phyloP scores from a whole-genome alignment of 2,113 vertebrate species.

The Motacilla tschutschensis region DNA sequence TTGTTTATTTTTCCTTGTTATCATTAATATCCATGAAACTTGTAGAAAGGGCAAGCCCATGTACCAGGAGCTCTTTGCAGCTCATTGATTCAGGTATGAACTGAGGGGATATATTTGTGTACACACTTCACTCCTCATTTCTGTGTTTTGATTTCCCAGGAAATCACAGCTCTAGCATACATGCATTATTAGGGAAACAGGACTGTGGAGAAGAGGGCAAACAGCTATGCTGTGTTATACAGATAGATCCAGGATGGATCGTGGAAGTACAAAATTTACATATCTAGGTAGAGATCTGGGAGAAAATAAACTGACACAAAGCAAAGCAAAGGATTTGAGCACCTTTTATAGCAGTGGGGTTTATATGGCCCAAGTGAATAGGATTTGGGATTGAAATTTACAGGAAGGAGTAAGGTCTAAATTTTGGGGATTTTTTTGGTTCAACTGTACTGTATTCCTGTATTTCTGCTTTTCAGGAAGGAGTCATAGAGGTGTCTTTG shows the following conservation, averaged over 20 bases:
- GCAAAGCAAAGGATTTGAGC: background rate
- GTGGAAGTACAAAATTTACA: background rate
- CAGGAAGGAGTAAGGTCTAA: background rate
- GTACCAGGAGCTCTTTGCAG: background rate
- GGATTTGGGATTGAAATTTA: background rate
- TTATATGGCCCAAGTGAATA: background rate
- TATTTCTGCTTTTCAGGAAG: background rate
- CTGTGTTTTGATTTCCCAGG: background rate
- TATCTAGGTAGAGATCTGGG: background rate
- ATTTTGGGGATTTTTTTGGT: background rate
- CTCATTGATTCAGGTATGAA: background rate
- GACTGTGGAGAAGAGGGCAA: background rate
- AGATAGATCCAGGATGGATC: background rate
- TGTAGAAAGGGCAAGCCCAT: background rate
- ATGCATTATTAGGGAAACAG: background rate
- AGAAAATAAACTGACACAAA: background rate
- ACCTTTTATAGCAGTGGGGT: background rate
- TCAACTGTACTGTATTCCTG: background rate
- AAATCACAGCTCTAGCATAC: background rate
- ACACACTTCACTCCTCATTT: background rate
- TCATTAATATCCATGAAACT: background rate
- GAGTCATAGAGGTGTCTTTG: background rate
- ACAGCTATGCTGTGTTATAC: background rate
- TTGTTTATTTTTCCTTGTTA: background rate
- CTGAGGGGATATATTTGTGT: background rate